Conservation (phyloP, 2,113 vertebrate genomes). For the Alces alces region DNA sequence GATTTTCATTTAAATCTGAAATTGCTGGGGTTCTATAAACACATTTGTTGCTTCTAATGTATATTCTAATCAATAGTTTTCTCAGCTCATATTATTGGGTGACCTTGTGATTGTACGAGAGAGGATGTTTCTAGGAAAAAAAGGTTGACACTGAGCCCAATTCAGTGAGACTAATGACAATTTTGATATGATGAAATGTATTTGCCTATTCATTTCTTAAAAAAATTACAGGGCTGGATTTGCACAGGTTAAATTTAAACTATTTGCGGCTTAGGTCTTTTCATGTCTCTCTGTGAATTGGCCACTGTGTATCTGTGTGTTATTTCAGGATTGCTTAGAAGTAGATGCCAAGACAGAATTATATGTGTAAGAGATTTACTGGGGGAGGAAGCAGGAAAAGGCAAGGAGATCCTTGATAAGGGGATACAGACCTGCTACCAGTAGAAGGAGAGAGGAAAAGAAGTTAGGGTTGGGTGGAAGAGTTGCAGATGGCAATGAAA, state of each 20-base stretch:
- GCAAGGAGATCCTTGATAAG: background rate
- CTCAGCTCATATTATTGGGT: background rate
- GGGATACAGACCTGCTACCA: background rate
- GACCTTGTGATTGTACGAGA: background rate
- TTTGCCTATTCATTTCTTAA: background rate
- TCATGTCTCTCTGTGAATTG: background rate
- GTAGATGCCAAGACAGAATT: background rate
- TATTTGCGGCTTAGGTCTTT: background rate
- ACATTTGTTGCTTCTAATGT: background rate
- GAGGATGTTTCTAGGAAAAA: background rate
- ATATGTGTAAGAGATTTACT: background rate
- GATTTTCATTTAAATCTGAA: conserved; percentile 3
- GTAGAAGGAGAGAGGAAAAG: background rate
- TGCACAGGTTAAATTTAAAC: conserved; percentile 24
- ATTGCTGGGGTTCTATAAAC: background rate
- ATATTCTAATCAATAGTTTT: background rate
- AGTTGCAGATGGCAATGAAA: background rate
- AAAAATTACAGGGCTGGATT: background rate
- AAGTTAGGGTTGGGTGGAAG: background rate
- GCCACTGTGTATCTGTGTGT: background rate
- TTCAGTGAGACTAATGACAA: background rate
- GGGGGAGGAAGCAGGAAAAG: background rate
- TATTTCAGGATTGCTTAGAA: conserved; percentile 5
- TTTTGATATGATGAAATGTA: conserved; percentile 17
- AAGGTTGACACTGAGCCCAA: background rate